Evolutionary conservation across 2,888 invertebrate species (phyloP).

Genomic region (Furcula furcula): DNA sequence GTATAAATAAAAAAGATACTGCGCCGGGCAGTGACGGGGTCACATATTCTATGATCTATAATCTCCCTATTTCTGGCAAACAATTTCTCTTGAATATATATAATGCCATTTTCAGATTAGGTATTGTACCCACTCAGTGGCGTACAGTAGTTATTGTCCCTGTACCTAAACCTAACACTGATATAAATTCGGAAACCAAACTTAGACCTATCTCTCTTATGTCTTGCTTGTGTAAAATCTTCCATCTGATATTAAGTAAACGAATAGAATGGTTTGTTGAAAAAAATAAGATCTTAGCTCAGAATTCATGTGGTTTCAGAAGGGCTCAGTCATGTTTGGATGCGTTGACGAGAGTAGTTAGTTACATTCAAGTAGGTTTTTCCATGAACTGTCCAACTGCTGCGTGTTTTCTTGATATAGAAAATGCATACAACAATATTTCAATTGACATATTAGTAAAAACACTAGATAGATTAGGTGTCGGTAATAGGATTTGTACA

Average conservation of each 20-base stretch:
- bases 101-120: slow-evolving; percentile 2
- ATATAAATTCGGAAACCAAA: background rate
- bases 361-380: slow-evolving; percentile 17
- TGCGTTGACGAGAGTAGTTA: slow-evolving; percentile 8
- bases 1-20: slow-evolving; percentile 1
- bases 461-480: slow-evolving; percentile 13
- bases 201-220: slow-evolving; percentile 4
- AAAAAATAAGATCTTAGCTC: slow-evolving; percentile 4
- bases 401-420: slow-evolving; percentile 29
- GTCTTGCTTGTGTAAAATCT: slow-evolving; percentile 3
- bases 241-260: background rate
- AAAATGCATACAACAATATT: slow-evolving; percentile 34
- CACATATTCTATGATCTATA: slow-evolving; percentile 11
- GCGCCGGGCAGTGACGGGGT: slow-evolving; percentile 3
- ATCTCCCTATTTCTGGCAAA: slow-evolving; percentile 9
- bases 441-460: slow-evolving; percentile 9
- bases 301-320: slow-evolving; percentile 10
- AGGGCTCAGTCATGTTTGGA: slow-evolving; percentile 12
- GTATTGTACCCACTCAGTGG: slow-evolving; percentile 22
- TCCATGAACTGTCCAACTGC: slow-evolving; percentile 11
- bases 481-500: slow-evolving; percentile 18
- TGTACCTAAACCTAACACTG: slow-evolving; percentile 1
- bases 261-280: slow-evolving; percentile 17
- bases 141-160: slow-evolving; percentile 10
- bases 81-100: slow-evolving; percentile 2